A percentile compares a stretch with the other conserved stretches of the same genome.
phyloP scores from a whole-genome alignment of 1,140 invertebrate genomes.

The Planococcus citri region DNA sequence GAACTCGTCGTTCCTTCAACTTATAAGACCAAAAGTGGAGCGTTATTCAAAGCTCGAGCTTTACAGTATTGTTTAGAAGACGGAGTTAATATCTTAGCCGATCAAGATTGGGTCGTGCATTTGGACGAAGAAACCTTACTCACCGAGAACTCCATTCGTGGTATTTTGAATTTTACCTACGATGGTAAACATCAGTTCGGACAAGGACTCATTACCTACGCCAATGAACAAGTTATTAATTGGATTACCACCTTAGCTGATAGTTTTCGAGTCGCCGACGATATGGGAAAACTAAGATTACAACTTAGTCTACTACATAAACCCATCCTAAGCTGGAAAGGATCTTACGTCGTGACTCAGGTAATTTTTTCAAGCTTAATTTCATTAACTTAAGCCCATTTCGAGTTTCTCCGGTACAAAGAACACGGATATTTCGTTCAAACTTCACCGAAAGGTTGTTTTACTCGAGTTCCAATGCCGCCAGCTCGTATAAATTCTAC shows the following conservation, averaged over 20 bases:
- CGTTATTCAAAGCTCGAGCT: constrained; percentile 88
- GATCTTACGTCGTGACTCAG: constrained; percentile 86
- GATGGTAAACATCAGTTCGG: constrained; percentile 94
- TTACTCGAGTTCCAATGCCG: too few relatives aligned
- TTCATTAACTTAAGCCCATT: background rate
- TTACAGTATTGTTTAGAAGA: constrained; percentile 93
- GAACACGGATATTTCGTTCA: too few relatives aligned
- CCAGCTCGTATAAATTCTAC: background rate
- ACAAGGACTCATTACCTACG: constrained; percentile 95
- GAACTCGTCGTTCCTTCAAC: constrained; percentile 76
- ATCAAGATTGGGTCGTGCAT: constrained; percentile 95
- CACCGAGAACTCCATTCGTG: constrained; percentile 79
- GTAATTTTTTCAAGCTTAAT: constrained; percentile 37
- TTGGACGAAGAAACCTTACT: constrained; percentile 93
- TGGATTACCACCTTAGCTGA: constrained; percentile 95
- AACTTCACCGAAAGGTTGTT: too few relatives aligned
- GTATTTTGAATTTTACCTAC: constrained; percentile 89
- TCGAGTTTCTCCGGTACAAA: too few relatives aligned
- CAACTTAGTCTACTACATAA: constrained; percentile 90
- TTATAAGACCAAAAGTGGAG: constrained; percentile 79
- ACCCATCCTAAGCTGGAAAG: constrained; percentile 96
- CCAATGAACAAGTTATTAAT: constrained; percentile 90
- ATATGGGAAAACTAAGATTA: constrained; percentile 89
- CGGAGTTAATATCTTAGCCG: constrained; percentile 70
- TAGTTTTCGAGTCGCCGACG: constrained; percentile 89